Evolutionary conservation across 30 jellyfish, hydroid and myxozoan genomes (phyloP).

Genomic region (Aurelia coerulea): DNA sequence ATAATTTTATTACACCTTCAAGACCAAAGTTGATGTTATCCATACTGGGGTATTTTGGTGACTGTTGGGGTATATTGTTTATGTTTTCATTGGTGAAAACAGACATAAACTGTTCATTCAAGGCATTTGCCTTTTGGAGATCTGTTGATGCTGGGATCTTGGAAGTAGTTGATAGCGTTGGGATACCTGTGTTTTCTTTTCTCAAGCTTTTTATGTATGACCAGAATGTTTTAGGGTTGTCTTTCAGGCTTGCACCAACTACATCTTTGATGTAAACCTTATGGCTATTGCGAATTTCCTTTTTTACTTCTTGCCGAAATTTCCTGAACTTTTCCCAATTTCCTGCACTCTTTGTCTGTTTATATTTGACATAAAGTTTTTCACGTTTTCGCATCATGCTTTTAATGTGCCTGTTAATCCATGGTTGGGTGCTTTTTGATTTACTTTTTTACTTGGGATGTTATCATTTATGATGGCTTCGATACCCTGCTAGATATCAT

Average conservation of each 20-base stretch:
- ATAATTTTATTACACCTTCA: conserved; percentile 6
- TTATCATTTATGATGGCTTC: not conserved
- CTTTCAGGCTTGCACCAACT: not conserved
- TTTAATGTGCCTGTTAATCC: conserved; percentile 2
- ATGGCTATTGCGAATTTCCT: not conserved
- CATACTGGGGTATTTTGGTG: conserved; percentile 7
- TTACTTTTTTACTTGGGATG: not conserved
- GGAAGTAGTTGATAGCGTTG: conserved; percentile 5
- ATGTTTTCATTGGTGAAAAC: not conserved
- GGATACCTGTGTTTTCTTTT: not conserved
- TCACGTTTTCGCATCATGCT: not conserved
- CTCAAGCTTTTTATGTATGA: not conserved
- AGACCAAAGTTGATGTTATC: conserved; percentile 6
- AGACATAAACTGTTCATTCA: conserved; percentile 19
- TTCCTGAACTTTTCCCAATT: conserved; percentile 1
- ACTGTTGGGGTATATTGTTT: conserved; percentile 11
- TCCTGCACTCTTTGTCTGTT: not conserved
- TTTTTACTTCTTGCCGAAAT: not conserved
- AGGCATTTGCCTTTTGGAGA: conserved; percentile 3
- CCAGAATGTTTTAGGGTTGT: not conserved
- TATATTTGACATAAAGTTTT: not conserved
- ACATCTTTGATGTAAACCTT: not conserved
- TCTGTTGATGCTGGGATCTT: conserved; percentile 18
- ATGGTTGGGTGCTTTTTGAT: conserved; percentile 1
- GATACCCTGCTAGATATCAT: not conserved